A percentile compares a stretch with the other conserved stretches of the same genome.
Evolutionary conservation across 2,113 vertebrate genomes (phyloP).

Genomic region (Mirza zaza): DNA sequence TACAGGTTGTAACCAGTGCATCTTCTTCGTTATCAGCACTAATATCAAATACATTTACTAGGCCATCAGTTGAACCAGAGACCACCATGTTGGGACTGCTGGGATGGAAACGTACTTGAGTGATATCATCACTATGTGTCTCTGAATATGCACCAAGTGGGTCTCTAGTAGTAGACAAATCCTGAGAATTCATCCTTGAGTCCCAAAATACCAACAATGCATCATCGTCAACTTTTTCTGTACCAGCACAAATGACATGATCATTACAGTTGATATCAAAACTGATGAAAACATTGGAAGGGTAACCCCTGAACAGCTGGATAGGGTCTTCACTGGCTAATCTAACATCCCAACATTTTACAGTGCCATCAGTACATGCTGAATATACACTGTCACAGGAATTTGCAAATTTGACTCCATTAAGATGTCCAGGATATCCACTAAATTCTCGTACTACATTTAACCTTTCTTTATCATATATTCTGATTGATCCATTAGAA

Average conservation of each 20-base stretch:
- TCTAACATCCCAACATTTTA: constrained; percentile 91
- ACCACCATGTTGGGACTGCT: constrained; percentile 85
- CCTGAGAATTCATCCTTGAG: constrained; percentile 81
- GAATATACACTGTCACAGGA: constrained; percentile 83
- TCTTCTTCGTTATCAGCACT: constrained; percentile 90
- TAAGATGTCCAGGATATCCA: constrained; percentile 79
- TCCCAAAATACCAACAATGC: constrained; percentile 96
- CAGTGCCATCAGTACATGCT: constrained; percentile 87
- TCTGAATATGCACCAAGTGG: constrained; percentile 95
- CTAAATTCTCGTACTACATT: constrained; percentile 80
- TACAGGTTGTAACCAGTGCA: constrained; percentile 92
- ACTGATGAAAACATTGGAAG: constrained; percentile 88
- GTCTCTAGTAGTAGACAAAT: constrained; percentile 55
- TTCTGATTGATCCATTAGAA: constrained; percentile 85
- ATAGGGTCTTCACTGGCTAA: constrained; percentile 75
- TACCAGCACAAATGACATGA: constrained; percentile 91
- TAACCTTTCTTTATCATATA: constrained; percentile 89
- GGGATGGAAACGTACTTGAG: constrained; percentile 94
- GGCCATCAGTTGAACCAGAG: constrained; percentile 92
- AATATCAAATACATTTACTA: constrained; percentile 96
- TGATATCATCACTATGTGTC: constrained; percentile 96
- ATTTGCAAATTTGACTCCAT: constrained; percentile 87
- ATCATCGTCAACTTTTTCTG: constrained; percentile 90
- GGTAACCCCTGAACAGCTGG: constrained; percentile 87
- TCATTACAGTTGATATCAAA: constrained; percentile 91